Base-by-base conservation (phyloP, 2,888 invertebrate species). In the Heteromurus nitidus region DNA sequence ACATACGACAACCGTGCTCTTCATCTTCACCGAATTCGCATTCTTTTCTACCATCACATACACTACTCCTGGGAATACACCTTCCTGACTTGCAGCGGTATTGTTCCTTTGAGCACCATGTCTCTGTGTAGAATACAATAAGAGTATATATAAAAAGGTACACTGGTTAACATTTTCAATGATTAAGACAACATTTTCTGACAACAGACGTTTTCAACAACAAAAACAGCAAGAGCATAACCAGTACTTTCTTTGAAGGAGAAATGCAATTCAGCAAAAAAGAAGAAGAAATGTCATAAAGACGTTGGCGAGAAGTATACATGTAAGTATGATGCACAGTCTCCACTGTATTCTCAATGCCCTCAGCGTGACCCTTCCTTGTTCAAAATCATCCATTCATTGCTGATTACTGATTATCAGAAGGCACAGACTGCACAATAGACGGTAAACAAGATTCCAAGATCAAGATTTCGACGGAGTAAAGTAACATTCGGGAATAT, bases 31-130 rank as follows among this genome's bases (percentile, higher is more conserved):
- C 50, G 20, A 55, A 36, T 5, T 86, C 86, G 85, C 88, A 88
- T 70, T 88, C 88, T 16, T 83, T 84, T 50, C 64, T 85, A 18
- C 87, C 87, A 84, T 88, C 85, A 84, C 88, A 88, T 20, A 85
- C 69, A 5, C 86, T 83, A n/a, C 80, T 83, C 36, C 84, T 80
- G 50, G 87, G 87, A 77, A 88, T 86, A 82, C 88, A 88, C 18
- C 85, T 80, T 7, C 88, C 88, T 69, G 85, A 82, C 30, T 88
- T 87, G 83, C 88, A 88, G 75, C 85, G 86, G 84, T 82, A 86
- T 58, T 86, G 74, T 60, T 69, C 75, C 24, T 55, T 55, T n/a
- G 22, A 24, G 55, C 55, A 55, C 55, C 55, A 20, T 22, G 24
- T 16, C 24, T 22, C 55, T 55, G 55, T 55, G 24, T 55, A 55